These are phyloP conservation scores for Scaeva pyrastri DNA, from an alignment of 2,888 invertebrate species.

Conservation along the genomic window DNA sequence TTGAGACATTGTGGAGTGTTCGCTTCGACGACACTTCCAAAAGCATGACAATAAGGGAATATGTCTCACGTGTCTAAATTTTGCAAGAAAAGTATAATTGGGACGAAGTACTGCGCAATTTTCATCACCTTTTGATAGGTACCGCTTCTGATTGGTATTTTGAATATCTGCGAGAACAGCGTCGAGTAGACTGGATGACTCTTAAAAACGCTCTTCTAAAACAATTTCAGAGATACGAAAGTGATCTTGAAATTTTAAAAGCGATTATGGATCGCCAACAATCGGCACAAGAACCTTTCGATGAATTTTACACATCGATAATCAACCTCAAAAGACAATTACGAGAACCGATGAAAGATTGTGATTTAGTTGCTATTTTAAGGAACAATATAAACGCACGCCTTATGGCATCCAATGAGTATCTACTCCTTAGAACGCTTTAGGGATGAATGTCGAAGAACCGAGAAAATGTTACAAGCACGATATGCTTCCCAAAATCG, in stretches of 20 bases:
- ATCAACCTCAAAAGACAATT: not conserved
- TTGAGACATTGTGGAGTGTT: not conserved
- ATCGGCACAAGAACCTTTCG: not conserved
- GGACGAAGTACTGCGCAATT: not conserved
- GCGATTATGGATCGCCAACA: constrained; percentile 14
- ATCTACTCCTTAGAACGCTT: constrained; percentile 27
- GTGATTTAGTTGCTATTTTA: not conserved
- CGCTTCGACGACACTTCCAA: not conserved
- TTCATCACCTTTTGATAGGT: not conserved
- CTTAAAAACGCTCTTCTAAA: constrained; percentile 10
- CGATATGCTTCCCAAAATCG: constrained; percentile 22
- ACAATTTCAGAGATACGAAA: constrained; percentile 14
- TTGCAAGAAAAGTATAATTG: constrained; percentile 10
- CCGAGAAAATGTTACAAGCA: constrained; percentile 11
- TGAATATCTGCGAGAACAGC: not conserved
- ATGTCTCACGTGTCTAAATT: not conserved
- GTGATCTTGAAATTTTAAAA: constrained; percentile 9
- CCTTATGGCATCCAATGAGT: constrained; percentile 14
- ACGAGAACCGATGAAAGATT: not conserved
- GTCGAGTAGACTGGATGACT: constrained; percentile 8
- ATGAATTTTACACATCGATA: not conserved
- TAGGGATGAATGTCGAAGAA: constrained; percentile 22
- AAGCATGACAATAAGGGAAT: not conserved
- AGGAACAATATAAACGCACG: not conserved
- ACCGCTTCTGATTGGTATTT: not conserved